phyloP scores from a whole-genome alignment of 2,113 vertebrate genomes.

The Hepsetus odoe region DNA sequence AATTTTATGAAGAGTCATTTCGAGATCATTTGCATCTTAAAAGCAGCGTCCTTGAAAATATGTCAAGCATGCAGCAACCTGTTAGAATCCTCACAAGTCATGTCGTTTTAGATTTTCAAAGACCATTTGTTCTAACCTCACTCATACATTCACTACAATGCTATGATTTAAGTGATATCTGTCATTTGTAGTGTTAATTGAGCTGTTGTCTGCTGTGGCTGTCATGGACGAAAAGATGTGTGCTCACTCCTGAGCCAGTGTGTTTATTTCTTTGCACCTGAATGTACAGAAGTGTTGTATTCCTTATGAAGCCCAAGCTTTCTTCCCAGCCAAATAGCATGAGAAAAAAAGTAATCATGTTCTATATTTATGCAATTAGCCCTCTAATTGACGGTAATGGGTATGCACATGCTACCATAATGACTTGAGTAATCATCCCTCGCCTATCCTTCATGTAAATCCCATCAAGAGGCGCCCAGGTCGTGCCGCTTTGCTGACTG shows the following conservation, averaged over 20 bases:
- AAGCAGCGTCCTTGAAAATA: conserved; percentile 42
- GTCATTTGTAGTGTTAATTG: not conserved
- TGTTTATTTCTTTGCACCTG: not conserved
- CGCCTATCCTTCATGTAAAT: conserved; percentile 73
- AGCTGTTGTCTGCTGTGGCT: not conserved
- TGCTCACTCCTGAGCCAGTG: not conserved
- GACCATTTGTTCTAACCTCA: not conserved
- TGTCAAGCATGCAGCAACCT: conserved; percentile 34
- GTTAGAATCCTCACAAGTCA: conserved; percentile 28
- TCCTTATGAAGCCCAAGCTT: conserved; percentile 22
- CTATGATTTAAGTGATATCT: not conserved
- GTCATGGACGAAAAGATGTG: not conserved
- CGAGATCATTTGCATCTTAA: conserved; percentile 47
- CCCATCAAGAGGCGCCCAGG: conserved; percentile 75
- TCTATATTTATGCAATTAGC: conserved; percentile 79
- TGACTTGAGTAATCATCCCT: conserved; percentile 71
- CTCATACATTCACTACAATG: not conserved
- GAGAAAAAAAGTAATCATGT: conserved; percentile 55
- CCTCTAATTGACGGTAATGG: conserved; percentile 79
- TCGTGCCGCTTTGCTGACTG: conserved; percentile 68
- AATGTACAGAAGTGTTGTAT: conserved; percentile 7
- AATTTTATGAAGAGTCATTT: conserved; percentile 53
- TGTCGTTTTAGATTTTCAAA: not conserved
- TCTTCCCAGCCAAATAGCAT: conserved; percentile 61
- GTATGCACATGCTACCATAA: conserved; percentile 76